A percentile compares a stretch with the other conserved stretches of the same genome.
phyloP scores from a whole-genome alignment of 2,888 invertebrate genomes.

The Rhopalosiphum nymphaeae region DNA sequence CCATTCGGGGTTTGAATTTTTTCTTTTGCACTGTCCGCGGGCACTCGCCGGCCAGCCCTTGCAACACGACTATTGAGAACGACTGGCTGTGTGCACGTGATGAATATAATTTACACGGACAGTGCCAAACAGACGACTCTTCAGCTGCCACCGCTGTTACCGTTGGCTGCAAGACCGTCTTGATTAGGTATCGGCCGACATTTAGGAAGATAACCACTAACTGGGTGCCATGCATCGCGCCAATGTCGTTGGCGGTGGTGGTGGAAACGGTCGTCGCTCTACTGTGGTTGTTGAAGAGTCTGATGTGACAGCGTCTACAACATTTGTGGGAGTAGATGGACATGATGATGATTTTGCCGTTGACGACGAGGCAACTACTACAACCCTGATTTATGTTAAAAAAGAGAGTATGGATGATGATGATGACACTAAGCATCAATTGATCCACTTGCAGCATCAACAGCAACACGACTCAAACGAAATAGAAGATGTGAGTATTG shows the following conservation, averaged over 20 bases:
- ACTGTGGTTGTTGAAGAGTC: conserved; percentile 17
- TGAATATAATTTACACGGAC: not conserved
- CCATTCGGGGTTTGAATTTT: not conserved
- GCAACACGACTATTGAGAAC: not conserved
- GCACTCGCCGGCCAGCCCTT: not conserved
- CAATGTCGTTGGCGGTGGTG: conserved; percentile 7
- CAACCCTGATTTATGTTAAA: conserved; percentile 35
- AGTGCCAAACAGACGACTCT: not conserved
- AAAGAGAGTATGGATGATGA: conserved; percentile 37
- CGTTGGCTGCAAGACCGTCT: no score
- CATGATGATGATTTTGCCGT: not conserved
- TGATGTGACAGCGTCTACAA: not conserved
- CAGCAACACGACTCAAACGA: conserved; percentile 9
- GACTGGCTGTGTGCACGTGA: not conserved
- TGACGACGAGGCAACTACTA: not conserved
- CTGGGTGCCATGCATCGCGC: conserved; percentile 28
- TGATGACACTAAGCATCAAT: not conserved
- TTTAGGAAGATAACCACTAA: no score
- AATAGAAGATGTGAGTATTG: conserved; percentile 43
- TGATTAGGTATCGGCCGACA: no score
- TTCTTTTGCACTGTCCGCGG: not conserved
- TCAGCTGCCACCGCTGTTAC: not conserved
- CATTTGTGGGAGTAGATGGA: not conserved
- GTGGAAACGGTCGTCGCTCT: not conserved
- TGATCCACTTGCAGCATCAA: not conserved